A percentile compares a stretch with the other conserved stretches of the same genome.
These are phyloP conservation scores for Porites australiensis DNA, from an alignment of 64 coral and sea anemone species.

Conservation along the genomic window DNA sequence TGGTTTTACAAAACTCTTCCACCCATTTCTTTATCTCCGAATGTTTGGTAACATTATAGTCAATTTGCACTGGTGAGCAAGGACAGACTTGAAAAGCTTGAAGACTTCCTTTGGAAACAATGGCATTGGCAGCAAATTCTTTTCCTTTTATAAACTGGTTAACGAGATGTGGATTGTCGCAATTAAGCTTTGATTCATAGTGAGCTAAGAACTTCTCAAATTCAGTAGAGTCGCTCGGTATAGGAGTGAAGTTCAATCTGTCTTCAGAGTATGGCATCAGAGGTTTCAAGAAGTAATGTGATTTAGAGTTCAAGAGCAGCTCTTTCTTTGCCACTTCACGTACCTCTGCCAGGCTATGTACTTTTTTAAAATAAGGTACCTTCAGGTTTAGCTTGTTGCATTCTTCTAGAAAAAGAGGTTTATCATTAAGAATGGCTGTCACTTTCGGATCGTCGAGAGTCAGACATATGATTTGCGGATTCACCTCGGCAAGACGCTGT, in stretches of 20 bases:
- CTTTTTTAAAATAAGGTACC: conserved; percentile 28
- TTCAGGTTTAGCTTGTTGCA: conserved; percentile 39
- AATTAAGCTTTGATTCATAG: conserved; percentile 21
- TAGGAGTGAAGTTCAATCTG: conserved; percentile 44
- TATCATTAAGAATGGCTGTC: conserved; percentile 42
- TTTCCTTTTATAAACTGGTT: conserved; percentile 59
- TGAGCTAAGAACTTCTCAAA: conserved; percentile 49
- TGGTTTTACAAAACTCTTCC: conserved; percentile 41
- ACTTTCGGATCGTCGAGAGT: conserved; percentile 51
- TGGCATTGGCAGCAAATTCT: conserved; percentile 49
- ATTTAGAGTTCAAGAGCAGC: conserved; percentile 4
- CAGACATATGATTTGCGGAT: conserved; percentile 51
- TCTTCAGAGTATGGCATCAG: conserved; percentile 16
- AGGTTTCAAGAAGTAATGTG: conserved; percentile 70
- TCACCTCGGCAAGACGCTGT: conserved; percentile 24
- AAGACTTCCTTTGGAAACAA: conserved; percentile 35
- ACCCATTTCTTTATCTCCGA: conserved; percentile 44
- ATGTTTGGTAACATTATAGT: conserved; percentile 37
- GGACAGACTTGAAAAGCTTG: conserved; percentile 38
- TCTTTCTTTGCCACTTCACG: conserved; percentile 11
- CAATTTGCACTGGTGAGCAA: conserved; percentile 46
- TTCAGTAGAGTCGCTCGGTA: conserved; percentile 16
- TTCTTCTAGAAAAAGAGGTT: conserved; percentile 34
- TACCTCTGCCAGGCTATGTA: conserved; percentile 24
- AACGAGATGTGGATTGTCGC: conserved; percentile 25